These are phyloP conservation scores for Tyria jacobaeae DNA, from an alignment of 2,888 invertebrate genomes.

Conservation along the genomic window DNA sequence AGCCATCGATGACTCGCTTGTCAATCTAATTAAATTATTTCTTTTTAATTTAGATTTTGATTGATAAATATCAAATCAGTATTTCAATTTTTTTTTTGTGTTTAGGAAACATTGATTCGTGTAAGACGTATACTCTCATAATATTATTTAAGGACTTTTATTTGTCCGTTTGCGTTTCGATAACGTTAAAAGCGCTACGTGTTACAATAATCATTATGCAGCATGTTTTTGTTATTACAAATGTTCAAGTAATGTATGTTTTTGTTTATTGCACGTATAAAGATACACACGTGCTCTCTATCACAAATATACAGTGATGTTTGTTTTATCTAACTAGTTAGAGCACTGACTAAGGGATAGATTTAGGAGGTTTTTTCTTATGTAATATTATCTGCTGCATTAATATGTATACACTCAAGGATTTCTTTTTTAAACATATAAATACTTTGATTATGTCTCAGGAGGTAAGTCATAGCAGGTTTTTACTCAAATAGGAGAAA, in stretches of 20 bases:
- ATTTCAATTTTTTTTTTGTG: neutral
- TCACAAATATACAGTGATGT: slow-evolving; percentile 1
- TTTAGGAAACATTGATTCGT: neutral
- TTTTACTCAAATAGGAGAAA: too few relatives aligned
- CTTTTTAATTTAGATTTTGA: too few relatives aligned
- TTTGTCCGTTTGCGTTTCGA: slow-evolving; percentile 39
- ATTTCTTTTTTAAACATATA: too few relatives aligned
- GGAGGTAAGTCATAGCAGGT: too few relatives aligned
- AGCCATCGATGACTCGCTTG: too few relatives aligned
- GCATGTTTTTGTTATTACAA: slow-evolving; percentile 39
- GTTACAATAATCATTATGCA: slow-evolving; percentile 26
- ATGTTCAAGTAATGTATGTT: slow-evolving; percentile 30
- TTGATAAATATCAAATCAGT: too few relatives aligned
- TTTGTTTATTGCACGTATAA: slow-evolving; percentile 46
- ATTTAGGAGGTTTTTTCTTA: neutral
- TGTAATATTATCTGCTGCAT: too few relatives aligned
- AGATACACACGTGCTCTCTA: slow-evolving; percentile 32
- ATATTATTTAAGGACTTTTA: slow-evolving; percentile 12
- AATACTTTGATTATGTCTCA: too few relatives aligned
- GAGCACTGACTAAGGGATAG: neutral
- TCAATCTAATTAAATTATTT: too few relatives aligned
- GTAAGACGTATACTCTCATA: neutral
- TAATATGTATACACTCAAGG: too few relatives aligned
- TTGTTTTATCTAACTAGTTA: slow-evolving; percentile 1
- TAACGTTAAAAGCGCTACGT: slow-evolving; percentile 38